Evolutionary conservation across 2,113 vertebrate species (phyloP).

Genomic region (Azemiops feae): DNA sequence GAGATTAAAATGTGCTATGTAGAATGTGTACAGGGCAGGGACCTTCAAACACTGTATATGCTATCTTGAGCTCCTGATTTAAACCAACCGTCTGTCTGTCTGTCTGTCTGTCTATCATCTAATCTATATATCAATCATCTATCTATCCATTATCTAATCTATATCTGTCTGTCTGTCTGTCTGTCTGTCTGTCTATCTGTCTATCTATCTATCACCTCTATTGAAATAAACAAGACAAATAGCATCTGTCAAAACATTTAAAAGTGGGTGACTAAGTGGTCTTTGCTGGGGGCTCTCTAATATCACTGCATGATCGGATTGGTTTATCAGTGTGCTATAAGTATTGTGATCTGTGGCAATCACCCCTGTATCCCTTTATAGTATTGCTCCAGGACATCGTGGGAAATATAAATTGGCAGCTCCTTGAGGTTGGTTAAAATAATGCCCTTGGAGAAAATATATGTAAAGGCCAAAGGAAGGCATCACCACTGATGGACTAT

Average conservation of each 20-base stretch:
- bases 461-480: not conserved
- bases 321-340: not conserved
- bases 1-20: not conserved
- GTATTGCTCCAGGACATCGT: not conserved
- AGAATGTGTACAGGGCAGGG: not conserved
- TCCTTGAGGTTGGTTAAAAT: not conserved
- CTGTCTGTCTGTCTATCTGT: too few species aligned
- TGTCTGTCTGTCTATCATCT: too few species aligned
- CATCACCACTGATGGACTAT: not conserved
- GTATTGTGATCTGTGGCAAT: not conserved
- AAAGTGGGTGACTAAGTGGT: not conserved
- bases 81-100: too few species aligned
- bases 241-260: not conserved
- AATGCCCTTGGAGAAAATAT: not conserved
- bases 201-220: too few species aligned
- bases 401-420: not conserved
- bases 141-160: not conserved
- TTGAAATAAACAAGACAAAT: not conserved
- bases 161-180: too few species aligned
- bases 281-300: not conserved
- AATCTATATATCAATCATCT: not conserved
- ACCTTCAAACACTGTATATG: too few species aligned
- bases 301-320: not conserved
- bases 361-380: not conserved
- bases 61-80: too few species aligned